Evolutionary conservation across 2,113 vertebrate genomes (phyloP), one percentile per base, ranked within the genome.

Genomic region (Platanista minor): DNA sequence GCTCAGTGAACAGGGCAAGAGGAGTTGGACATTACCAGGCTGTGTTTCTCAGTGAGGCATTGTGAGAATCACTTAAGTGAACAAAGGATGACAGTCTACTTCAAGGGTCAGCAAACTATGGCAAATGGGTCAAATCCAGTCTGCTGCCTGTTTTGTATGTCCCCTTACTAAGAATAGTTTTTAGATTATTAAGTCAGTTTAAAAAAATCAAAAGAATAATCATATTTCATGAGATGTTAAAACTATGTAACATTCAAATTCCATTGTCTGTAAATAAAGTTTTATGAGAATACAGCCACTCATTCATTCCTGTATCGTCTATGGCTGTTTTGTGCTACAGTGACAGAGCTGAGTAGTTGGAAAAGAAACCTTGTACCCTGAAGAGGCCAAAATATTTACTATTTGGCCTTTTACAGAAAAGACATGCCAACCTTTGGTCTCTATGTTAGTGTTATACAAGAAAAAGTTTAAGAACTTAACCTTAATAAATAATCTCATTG

Each of bases 221-320:
- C 36, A 8, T 61, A 78, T 82, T 78, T 94, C 18, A 54, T 29
- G 43, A 64, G 29, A 61, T 85, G 59, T 77, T 75, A 81, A 91
- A 85, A 75, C 90, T 49, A 78, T 54, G 54, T 72, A 78, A 94
- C 92, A 87, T 72, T 69, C 25, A 62, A 86, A 82, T 96, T 88
- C 7, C 39, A 52, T 39, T 31, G 33, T 59, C 49, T 20, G n/a
- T 80, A 91, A 62, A 54, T 57, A 72, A 64, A 36, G 23, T 82
- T 78, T 96, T 67, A 87, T 97, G 59, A 71, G 74, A 81, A 94
- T 21, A 46, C 4, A 80, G 11, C 0, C 77, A 25, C 8, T 77
- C 13, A 41, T 91, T 91, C 0, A 46, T 94, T 88, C 95, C 31
- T 1, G 0, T 69, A 75, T 91, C 6, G 0, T 87, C 39, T 75